A percentile compares a stretch with the other conserved stretches of the same genome.
Evolutionary conservation across 2,888 invertebrate genomes (phyloP).

Genomic region (Phyto melanocephala): DNA sequence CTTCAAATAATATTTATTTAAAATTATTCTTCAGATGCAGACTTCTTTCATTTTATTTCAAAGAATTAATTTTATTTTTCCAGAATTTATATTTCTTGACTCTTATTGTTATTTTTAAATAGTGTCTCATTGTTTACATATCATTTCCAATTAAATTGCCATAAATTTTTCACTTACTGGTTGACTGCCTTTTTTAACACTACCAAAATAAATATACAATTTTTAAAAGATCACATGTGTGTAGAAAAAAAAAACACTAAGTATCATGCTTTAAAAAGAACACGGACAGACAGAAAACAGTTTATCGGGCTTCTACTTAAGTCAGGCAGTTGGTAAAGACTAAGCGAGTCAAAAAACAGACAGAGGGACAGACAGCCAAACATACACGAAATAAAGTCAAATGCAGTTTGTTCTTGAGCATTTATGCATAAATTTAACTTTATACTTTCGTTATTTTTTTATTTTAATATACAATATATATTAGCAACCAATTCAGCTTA

Average conservation of each 20-base stretch:
- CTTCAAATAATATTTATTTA: slow-evolving; percentile 24
- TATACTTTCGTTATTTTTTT: slow-evolving; percentile 3
- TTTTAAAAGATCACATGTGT: background rate
- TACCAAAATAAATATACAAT: slow-evolving; percentile 21
- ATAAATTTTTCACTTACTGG: slow-evolving; percentile 66
- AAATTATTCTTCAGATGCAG: background rate
- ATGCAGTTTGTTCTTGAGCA: slow-evolving; percentile 44
- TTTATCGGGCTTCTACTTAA: slow-evolving; percentile 15
- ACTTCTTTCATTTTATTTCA: slow-evolving; percentile 7
- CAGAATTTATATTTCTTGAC: background rate
- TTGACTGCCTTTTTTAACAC: slow-evolving; percentile 58
- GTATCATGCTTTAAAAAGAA: slow-evolving; percentile 42
- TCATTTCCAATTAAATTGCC: slow-evolving; percentile 69
- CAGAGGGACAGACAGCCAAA: slow-evolving; percentile 14
- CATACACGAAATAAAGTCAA: slow-evolving; percentile 48
- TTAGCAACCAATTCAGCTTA: slow-evolving; percentile 56
- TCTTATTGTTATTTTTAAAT: slow-evolving; percentile 56
- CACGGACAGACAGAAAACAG: background rate
- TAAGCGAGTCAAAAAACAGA: background rate
- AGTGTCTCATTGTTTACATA: slow-evolving; percentile 67
- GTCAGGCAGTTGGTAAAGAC: slow-evolving; percentile 1
- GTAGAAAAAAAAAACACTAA: slow-evolving; percentile 16
- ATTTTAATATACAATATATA: slow-evolving; percentile 29
- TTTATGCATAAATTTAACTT: slow-evolving; percentile 64
- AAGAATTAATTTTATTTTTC: slow-evolving; percentile 41